Base-by-base conservation (phyloP, 2,797 vertebrate species). In the Neostethus bicornis region DNA sequence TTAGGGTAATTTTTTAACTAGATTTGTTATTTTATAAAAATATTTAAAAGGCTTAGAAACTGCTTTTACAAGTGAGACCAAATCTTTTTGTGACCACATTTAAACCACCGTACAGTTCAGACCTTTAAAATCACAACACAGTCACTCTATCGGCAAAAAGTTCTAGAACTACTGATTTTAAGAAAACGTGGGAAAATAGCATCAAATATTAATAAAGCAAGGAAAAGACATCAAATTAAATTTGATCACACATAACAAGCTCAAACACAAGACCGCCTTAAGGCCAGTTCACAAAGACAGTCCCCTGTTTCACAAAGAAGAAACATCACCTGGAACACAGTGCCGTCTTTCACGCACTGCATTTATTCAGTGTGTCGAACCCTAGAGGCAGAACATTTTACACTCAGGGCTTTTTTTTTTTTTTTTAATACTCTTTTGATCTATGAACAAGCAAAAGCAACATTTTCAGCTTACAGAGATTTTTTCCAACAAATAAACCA, bases 301-400 rank as follows among this genome's bases (percentile, higher is more conserved):
- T 48, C 29, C n/a, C 38, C 34, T 37, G 10, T 19, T 23, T n/a
- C 23, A 49, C 31, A 34, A 4, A 45, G 38, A 31, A 51, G 54
- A 32, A 64, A 44, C 45, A 37, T 64, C 51, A 57, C 47, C 47
- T 17, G 47, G 35, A 65, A 51, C 25, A 46, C 35, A 58, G n/a
- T 32, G 45, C 37, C 23, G n/a, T 20, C 57, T 50, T 50, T 60
- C 55, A 51, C 44, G 39, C 41, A n/a, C 47, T n/a, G 16, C 54
- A 37, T 55, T 57, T 56, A 46, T 51, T 56, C 51, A 57, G 46
- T 9, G 13, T 39, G 47, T 65, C 39, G 38, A 65, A 57, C 53
- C 53, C 53, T 25, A 45, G 21, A 20, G 62, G 62, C 39, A 25
- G 47, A 44, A 19, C 41, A 14, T 29, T 37, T 49, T 50, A 34